A percentile compares a stretch with the other conserved stretches of the same genome.
Conservation (phyloP, 2,113 vertebrate genomes). For the Sylvia atricapilla region DNA sequence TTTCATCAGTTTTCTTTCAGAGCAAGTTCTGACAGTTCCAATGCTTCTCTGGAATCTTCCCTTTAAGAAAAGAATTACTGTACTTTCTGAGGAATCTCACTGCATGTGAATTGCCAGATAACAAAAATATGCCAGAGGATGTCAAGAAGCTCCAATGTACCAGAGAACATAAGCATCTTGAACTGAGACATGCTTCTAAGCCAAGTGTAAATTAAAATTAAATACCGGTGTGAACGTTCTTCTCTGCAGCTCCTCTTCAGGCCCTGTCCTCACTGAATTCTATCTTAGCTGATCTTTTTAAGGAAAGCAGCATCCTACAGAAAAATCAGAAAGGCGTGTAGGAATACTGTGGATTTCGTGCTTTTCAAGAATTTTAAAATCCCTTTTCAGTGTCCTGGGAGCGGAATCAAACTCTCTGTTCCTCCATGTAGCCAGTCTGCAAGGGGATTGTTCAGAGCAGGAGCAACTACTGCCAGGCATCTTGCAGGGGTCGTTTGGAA, state of each 20-base stretch:
- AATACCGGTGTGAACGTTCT: fast-evolving
- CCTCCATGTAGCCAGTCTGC: not conserved
- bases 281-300: not conserved
- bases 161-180: not conserved
- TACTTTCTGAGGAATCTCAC: not conserved
- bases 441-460: not conserved
- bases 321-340: not conserved
- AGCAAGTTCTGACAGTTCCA: not conserved
- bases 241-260: not conserved
- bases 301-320: not conserved
- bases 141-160: not conserved
- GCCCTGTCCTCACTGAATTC: not conserved
- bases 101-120: not conserved
- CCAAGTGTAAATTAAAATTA: not conserved
- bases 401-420: not conserved
- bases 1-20: not conserved
- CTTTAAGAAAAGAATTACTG: not conserved
- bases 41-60: not conserved
- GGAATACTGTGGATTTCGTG: not conserved
- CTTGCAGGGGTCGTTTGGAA: not conserved
- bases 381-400: not conserved
- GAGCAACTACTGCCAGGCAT: not conserved
- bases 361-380: not conserved
- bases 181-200: not conserved
- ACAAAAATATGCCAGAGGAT: not conserved